These are phyloP conservation scores for Macroglossus sobrinus DNA, from an alignment of 2,113 vertebrate genomes.

Conservation along the genomic window DNA sequence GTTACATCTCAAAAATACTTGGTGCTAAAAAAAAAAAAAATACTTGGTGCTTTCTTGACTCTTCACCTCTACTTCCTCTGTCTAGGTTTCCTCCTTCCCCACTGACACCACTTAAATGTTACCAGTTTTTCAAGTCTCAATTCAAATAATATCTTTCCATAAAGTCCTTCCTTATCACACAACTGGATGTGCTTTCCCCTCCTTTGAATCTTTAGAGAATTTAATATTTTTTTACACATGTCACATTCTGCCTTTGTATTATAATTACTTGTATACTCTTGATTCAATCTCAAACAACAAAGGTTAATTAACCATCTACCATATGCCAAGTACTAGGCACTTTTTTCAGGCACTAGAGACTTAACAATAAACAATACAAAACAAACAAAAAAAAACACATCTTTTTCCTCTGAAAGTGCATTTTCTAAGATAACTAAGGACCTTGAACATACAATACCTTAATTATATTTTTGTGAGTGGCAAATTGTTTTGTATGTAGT, in stretches of 20 bases:
- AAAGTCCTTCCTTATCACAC: neutral
- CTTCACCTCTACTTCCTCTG: neutral
- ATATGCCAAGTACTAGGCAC: neutral
- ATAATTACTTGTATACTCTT: neutral
- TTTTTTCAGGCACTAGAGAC: neutral
- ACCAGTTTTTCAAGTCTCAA: neutral
- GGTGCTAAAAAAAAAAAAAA: neutral
- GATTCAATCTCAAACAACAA: neutral
- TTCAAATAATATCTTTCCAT: neutral
- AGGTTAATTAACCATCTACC: neutral
- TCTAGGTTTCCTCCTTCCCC: neutral
- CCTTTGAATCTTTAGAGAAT: neutral
- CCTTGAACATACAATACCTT: neutral
- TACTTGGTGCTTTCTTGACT: neutral
- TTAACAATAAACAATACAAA: conserved; percentile 11
- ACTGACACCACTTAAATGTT: neutral
- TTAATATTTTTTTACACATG: neutral
- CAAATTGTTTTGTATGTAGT: neutral
- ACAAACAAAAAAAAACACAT: neutral
- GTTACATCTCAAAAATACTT: neutral
- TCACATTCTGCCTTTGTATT: conserved; percentile 13
- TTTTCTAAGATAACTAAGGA: neutral
- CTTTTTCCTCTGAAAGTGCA: neutral
- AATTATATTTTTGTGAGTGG: neutral
- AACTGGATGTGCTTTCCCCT: neutral